Evolutionary conservation across 2,888 invertebrate genomes (phyloP).

Genomic region (Leucoptera coffeella): DNA sequence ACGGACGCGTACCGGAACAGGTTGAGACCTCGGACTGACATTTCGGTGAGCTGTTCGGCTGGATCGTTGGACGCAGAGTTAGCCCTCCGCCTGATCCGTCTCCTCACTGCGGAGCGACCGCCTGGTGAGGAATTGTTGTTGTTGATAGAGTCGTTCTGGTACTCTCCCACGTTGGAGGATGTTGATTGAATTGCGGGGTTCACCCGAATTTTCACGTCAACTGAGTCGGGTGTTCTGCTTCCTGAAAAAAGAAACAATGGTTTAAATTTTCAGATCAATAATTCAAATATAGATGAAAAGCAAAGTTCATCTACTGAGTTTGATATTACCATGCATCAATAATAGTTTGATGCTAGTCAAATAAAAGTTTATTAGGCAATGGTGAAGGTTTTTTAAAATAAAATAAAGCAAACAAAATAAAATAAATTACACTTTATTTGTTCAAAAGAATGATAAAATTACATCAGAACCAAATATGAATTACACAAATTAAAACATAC

Average conservation of each 20-base stretch:
- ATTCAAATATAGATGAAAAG: no score
- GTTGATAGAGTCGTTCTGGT: constrained; percentile 45
- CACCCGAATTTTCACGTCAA: constrained; percentile 34
- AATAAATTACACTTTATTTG: constrained; percentile 53
- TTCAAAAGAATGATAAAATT: constrained; percentile 46
- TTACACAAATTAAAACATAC: constrained; percentile 3
- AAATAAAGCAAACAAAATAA: constrained; percentile 30
- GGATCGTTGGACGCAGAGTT: constrained; percentile 80
- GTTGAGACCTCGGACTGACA: constrained; percentile 86
- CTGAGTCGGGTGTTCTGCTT: constrained; percentile 39
- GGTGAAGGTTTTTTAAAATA: no score
- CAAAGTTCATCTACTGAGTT: no score
- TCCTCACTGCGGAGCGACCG: constrained; percentile 58
- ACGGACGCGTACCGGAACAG: constrained; percentile 86
- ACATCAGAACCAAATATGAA: constrained; percentile 27
- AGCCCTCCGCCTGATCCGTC: constrained; percentile 72
- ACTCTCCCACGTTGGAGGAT: constrained; percentile 33
- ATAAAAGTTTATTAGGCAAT: no score
- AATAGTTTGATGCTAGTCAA: no score
- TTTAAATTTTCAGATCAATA: no score
- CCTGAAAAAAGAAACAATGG: constrained; percentile 19
- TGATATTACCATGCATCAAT: no score
- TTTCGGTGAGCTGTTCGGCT: constrained; percentile 84
- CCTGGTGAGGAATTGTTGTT: constrained; percentile 32
- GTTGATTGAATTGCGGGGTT: constrained; percentile 42